These are phyloP conservation scores for Clunio marinus DNA, from an alignment of 2,888 invertebrate species.

Conservation along the genomic window DNA sequence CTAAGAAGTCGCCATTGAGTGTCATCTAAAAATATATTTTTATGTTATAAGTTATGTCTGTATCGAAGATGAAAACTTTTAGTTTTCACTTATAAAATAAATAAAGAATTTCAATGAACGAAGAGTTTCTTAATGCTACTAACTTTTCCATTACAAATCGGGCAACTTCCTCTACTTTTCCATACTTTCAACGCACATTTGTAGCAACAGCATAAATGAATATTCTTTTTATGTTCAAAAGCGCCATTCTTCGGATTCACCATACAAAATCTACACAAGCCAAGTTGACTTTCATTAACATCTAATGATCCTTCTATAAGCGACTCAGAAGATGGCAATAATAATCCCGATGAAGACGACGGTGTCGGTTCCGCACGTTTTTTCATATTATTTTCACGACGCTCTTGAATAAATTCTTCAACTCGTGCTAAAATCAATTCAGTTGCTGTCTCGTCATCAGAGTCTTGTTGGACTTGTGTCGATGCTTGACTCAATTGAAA, in stretches of 20 bases:
- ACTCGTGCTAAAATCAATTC: constrained; percentile 28
- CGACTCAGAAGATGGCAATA: not conserved
- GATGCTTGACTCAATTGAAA: constrained; percentile 30
- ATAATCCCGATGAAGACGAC: not conserved
- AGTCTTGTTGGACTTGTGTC: constrained; percentile 20
- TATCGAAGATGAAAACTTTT: too few species aligned
- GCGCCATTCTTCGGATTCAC: constrained; percentile 62
- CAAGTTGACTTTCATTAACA: constrained; percentile 39
- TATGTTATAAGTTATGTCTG: too few species aligned
- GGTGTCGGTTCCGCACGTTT: not conserved
- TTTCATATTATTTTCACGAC: constrained; percentile 13
- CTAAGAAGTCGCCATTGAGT: constrained; percentile 27
- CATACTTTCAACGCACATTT: constrained; percentile 65
- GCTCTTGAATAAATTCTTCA: constrained; percentile 27
- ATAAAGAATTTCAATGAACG: constrained; percentile 44
- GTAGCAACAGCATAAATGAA: constrained; percentile 68
- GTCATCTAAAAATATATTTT: not conserved
- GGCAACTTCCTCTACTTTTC: constrained; percentile 61
- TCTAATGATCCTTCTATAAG: not conserved
- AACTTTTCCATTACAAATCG: constrained; percentile 64
- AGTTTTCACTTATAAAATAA: too few species aligned
- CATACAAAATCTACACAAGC: constrained; percentile 59
- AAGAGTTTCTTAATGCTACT: constrained; percentile 63
- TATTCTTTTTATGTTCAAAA: constrained; percentile 63
- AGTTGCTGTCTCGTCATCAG: constrained; percentile 19